Conservation (phyloP, 2,888 invertebrate species). For the Lypha dubia region DNA sequence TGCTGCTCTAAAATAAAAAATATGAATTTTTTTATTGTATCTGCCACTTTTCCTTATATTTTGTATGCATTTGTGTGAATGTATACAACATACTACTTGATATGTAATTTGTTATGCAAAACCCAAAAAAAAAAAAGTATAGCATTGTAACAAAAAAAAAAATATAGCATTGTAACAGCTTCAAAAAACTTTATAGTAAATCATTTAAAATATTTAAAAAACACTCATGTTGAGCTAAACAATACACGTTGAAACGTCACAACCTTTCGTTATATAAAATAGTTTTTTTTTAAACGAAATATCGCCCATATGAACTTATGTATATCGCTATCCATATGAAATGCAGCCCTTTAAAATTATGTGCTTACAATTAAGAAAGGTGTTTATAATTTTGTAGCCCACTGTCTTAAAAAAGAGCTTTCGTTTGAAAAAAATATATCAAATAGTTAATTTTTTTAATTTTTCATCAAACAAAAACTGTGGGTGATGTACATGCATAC, state of each 20-base stretch:
- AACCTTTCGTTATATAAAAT: no score
- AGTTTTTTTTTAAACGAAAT: no score
- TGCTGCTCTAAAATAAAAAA: constrained; percentile 54
- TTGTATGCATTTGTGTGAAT: neutral
- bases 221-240: neutral
- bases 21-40: constrained; percentile 5
- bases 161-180: neutral
- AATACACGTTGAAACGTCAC: neutral
- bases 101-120: constrained; percentile 27
- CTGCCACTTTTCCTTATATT: neutral
- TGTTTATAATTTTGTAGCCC: neutral
- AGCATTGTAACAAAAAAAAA: constrained; percentile 20
- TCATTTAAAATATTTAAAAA: constrained; percentile 43
- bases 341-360: no score
- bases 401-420: neutral
- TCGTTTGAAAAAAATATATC: neutral
- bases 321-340: no score
- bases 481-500: constrained; percentile 16
- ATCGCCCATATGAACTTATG: no score
- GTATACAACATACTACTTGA: constrained; percentile 7
- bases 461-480: neutral
- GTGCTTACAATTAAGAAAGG: no score
- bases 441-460: neutral
- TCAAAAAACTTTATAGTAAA: constrained; percentile 28
- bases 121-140: no score